These are phyloP conservation scores for Saccostrea echinata DNA, from an alignment of 1,140 invertebrate species.

Conservation along the genomic window DNA sequence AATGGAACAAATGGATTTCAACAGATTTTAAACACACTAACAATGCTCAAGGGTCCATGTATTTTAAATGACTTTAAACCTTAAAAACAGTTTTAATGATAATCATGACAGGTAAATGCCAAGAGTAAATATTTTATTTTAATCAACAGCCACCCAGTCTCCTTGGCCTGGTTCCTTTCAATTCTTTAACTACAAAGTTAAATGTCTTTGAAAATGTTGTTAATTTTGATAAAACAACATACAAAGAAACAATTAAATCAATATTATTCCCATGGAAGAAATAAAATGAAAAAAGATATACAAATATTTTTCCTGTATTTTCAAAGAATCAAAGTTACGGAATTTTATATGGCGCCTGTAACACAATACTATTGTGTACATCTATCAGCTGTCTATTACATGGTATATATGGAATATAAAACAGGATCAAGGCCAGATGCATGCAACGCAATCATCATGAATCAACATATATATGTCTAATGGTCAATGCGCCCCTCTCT, in stretches of 20 bases:
- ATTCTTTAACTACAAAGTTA: neutral
- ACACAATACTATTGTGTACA: too few relatives aligned
- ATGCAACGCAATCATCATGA: too few relatives aligned
- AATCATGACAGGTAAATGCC: neutral
- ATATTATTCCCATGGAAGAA: neutral
- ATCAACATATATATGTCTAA: too few relatives aligned
- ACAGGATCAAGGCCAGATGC: too few relatives aligned
- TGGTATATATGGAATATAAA: too few relatives aligned
- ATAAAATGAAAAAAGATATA: neutral
- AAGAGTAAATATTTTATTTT: slow-evolving; percentile 2
- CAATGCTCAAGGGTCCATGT: neutral
- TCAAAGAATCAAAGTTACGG: neutral
- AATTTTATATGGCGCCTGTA: neutral
- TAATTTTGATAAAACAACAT: neutral
- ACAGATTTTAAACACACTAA: neutral
- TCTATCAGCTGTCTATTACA: too few relatives aligned
- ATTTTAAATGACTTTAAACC: neutral
- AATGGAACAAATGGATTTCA: neutral
- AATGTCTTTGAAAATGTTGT: neutral
- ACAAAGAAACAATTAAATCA: neutral
- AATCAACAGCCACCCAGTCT: neutral
- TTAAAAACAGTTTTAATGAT: neutral
- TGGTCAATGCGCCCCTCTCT: too few relatives aligned
- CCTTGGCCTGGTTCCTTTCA: neutral
- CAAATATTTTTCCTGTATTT: neutral